Percentiles rank a stretch among this genome's conserved stretches.
Evolutionary conservation across 1,140 invertebrate species (phyloP).

Genomic region (Hylaeus volcanicus): DNA sequence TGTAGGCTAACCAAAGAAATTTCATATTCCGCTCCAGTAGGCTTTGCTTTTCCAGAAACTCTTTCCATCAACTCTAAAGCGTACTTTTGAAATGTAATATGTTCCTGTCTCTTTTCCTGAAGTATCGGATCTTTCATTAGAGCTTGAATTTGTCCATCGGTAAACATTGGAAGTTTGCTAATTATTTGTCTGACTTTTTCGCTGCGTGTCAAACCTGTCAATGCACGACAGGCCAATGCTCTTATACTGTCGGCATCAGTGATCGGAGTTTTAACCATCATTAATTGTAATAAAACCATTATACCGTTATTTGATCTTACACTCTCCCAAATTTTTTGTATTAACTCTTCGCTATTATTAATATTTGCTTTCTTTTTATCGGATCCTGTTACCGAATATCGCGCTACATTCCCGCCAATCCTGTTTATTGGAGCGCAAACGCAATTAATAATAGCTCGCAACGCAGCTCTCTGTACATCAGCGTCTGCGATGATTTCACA

Average conservation of each 20-base stretch:
- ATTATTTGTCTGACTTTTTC: slow-evolving; percentile 97
- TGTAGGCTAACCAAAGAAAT: slow-evolving; percentile 92
- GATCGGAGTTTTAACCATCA: slow-evolving; percentile 96
- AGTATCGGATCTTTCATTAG: slow-evolving; percentile 97
- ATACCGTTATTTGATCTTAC: slow-evolving; percentile 97
- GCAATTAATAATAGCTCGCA: slow-evolving; percentile 94
- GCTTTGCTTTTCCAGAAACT: slow-evolving; percentile 95
- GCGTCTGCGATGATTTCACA: slow-evolving; percentile 93
- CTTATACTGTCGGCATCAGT: slow-evolving; percentile 97
- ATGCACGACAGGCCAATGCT: slow-evolving; percentile 93
- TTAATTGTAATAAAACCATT: slow-evolving; percentile 90
- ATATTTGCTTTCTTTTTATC: slow-evolving; percentile 87
- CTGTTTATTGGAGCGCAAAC: slow-evolving; percentile 94
- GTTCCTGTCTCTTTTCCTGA: slow-evolving; percentile 97
- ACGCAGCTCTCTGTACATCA: slow-evolving; percentile 94
- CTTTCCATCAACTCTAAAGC: slow-evolving; percentile 94
- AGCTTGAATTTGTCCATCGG: slow-evolving; percentile 94
- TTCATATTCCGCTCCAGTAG: slow-evolving; percentile 89
- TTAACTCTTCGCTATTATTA: slow-evolving; percentile 90
- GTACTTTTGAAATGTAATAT: slow-evolving; percentile 97
- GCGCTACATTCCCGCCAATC: slow-evolving; percentile 83
- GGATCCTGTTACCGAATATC: slow-evolving; percentile 84
- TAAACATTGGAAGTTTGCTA: slow-evolving; percentile 96
- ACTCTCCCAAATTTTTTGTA: slow-evolving; percentile 95
- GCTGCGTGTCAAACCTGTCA: slow-evolving; percentile 94